Conservation (phyloP, 2,113 vertebrate species). For the Jaculus jaculus region DNA sequence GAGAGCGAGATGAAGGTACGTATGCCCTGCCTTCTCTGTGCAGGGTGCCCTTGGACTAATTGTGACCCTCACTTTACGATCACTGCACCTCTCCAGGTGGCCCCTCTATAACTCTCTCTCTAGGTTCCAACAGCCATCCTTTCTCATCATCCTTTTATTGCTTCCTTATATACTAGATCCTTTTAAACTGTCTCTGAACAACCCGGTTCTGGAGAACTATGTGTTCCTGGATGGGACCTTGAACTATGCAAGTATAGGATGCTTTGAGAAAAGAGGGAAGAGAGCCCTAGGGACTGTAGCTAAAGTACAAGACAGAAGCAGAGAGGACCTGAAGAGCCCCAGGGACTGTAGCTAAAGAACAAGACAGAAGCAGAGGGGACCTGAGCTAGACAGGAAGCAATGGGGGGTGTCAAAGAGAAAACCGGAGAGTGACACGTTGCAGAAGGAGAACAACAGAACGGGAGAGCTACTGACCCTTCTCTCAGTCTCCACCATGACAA, state of each 20-base stretch:
- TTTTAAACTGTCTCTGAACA: background rate
- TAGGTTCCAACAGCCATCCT: background rate
- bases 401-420: background rate
- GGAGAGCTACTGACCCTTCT: background rate
- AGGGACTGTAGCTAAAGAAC: background rate
- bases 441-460: background rate
- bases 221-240: background rate
- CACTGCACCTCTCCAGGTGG: background rate
- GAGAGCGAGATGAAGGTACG: background rate
- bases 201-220: background rate
- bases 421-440: background rate
- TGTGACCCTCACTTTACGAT: background rate
- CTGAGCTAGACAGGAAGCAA: background rate
- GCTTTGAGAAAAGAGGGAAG: background rate
- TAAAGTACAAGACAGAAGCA: background rate
- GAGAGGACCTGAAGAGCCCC: background rate
- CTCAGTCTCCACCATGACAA: background rate
- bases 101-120: background rate
- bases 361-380: background rate
- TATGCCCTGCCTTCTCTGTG: background rate
- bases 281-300: too few species aligned
- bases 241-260: background rate
- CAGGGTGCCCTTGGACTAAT: background rate
- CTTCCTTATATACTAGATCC: background rate
- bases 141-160: background rate